A percentile compares a stretch with the other conserved stretches of the same genome.
phyloP scores from a whole-genome alignment of 2,113 vertebrate genomes.

The Nematolebias whitei region DNA sequence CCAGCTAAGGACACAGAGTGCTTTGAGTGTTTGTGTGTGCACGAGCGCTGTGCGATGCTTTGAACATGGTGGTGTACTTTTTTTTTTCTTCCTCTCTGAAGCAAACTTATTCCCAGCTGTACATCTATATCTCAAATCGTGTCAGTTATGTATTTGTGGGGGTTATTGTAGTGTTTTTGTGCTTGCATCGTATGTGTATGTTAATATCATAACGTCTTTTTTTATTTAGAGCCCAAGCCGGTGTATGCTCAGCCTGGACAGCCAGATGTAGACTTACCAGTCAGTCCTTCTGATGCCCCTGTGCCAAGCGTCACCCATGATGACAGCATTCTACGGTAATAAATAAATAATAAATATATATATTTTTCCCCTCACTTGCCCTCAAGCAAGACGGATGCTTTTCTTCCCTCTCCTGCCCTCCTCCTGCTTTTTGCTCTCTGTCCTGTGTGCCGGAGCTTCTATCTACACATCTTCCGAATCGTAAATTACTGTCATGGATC shows the following conservation, averaged over 20 bases:
- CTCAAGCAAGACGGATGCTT: no score
- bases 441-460: no score
- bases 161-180: neutral
- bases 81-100: neutral
- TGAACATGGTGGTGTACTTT: neutral
- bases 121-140: neutral
- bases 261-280: conserved; percentile 97
- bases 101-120: neutral
- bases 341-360: neutral
- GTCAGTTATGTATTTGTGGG: neutral
- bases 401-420: no score
- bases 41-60: conserved; percentile 12
- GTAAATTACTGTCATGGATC: no score
- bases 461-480: no score
- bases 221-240: conserved; percentile 91
- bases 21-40: conserved; percentile 25
- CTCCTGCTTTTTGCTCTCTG: no score
- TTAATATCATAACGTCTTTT: conserved; percentile 11
- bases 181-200: conserved; percentile 2
- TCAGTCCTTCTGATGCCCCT: conserved; percentile 95
- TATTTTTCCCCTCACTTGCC: no score
- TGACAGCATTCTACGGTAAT: conserved; percentile 92
- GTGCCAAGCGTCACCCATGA: conserved; percentile 91
- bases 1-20: conserved; percentile 53
- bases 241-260: conserved; percentile 97